Conservation (phyloP, 2,113 vertebrate species). For the Chinchilla lanigera region DNA sequence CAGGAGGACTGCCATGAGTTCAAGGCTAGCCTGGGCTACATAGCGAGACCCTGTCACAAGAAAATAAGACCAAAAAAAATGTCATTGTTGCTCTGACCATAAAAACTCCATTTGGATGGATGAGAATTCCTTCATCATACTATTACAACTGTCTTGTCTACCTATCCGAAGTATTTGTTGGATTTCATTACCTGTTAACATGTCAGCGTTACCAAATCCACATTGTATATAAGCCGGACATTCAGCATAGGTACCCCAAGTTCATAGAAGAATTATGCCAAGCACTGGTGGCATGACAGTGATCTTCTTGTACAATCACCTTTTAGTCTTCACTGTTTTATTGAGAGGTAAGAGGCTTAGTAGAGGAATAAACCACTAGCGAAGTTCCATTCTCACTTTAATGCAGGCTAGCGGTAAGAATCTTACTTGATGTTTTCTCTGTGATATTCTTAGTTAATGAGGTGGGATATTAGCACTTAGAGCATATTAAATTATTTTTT, state of each 20-base stretch:
- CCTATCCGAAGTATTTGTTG: not conserved
- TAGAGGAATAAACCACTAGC: not conserved
- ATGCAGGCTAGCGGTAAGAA: not conserved
- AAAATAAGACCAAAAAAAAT: not conserved
- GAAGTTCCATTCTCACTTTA: not conserved
- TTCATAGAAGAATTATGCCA: not conserved
- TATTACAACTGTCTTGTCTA: not conserved
- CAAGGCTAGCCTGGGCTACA: not conserved
- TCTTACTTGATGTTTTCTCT: not conserved
- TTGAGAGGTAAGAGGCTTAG: not conserved
- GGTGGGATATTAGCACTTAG: not conserved
- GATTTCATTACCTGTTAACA: not conserved
- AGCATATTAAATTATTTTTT: conserved; percentile 10
- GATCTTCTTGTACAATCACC: not conserved
- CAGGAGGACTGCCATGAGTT: not conserved
- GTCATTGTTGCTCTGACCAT: not conserved
- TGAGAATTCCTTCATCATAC: not conserved
- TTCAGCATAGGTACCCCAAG: not conserved
- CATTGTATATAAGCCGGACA: not conserved
- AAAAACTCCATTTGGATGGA: not conserved
- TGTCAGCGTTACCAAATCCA: not conserved
- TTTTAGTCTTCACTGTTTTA: not conserved
- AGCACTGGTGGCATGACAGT: not conserved
- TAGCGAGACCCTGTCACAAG: not conserved
- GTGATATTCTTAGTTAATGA: not conserved